Evolutionary conservation across 2,797 vertebrate species (phyloP).

Genomic region (Cottoperca gobio): DNA sequence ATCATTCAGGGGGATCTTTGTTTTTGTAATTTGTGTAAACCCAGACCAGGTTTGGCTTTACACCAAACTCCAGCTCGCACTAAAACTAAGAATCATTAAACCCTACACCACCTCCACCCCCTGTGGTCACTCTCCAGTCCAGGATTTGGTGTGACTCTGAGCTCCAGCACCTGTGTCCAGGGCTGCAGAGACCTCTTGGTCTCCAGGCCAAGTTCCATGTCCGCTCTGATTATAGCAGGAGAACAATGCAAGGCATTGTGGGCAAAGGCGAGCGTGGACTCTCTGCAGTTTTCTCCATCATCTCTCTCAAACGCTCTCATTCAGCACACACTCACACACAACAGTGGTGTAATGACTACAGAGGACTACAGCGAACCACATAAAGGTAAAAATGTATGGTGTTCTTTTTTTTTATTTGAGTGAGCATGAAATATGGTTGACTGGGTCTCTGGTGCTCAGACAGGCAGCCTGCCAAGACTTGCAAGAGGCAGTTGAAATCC

Average conservation of each 20-base stretch:
- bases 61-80: constrained; percentile 6
- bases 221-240: constrained; percentile 83
- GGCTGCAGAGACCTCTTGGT: constrained; percentile 79
- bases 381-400: constrained; percentile 70
- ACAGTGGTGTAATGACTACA: constrained; percentile 43
- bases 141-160: constrained; percentile 68
- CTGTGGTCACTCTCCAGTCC: constrained; percentile 41
- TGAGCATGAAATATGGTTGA: constrained; percentile 70
- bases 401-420: constrained; percentile 34
- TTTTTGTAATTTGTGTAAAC: too few species aligned
- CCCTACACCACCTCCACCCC: constrained; percentile 19
- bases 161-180: constrained; percentile 84
- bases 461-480: constrained; percentile 75
- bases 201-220: constrained; percentile 84
- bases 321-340: constrained; percentile 49
- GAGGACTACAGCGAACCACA: constrained; percentile 61
- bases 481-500: constrained; percentile 71
- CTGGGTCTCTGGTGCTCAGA: constrained; percentile 66
- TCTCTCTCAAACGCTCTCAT: constrained; percentile 58
- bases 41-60: not conserved
- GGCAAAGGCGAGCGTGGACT: constrained; percentile 59
- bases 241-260: constrained; percentile 87
- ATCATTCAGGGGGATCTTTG: too few species aligned
- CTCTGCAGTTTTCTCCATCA: constrained; percentile 66
- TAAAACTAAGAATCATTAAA: constrained; percentile 31